A percentile compares a stretch with the other conserved stretches of the same genome.
Conservation (phyloP, 2,888 invertebrate genomes). For the Stomorhina lunata region DNA sequence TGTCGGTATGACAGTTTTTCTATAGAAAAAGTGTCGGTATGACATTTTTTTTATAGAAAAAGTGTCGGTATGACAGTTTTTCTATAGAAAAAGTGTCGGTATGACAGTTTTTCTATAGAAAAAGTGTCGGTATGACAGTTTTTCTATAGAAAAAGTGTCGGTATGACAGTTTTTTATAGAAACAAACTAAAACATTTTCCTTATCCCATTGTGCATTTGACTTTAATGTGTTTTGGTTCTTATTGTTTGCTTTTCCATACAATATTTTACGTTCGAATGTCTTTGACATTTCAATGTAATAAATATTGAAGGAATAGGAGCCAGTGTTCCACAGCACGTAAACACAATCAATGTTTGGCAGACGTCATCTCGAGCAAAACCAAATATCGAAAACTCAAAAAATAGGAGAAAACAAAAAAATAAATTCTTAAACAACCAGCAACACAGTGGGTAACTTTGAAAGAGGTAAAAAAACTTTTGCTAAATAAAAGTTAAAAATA, state of each 20-base stretch:
- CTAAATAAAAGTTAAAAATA: background rate
- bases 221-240: too few species aligned
- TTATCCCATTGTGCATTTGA: background rate
- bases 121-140: too few species aligned
- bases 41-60: too few species aligned
- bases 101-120: too few species aligned
- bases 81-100: too few species aligned
- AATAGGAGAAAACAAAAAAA: background rate
- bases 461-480: background rate
- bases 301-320: background rate
- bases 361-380: background rate
- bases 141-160: too few species aligned
- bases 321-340: constrained; percentile 10
- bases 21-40: too few species aligned
- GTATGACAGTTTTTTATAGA: too few species aligned
- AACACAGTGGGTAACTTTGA: constrained; percentile 13
- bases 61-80: too few species aligned
- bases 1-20: too few species aligned
- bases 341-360: constrained; percentile 13
- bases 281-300: constrained; percentile 8
- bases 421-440: background rate
- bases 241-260: background rate
- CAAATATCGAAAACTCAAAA: background rate
- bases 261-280: background rate
- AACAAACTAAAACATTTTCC: background rate